Evolutionary conservation across 2,888 invertebrate genomes (phyloP).

Genomic region (Capitulum mitella): DNA sequence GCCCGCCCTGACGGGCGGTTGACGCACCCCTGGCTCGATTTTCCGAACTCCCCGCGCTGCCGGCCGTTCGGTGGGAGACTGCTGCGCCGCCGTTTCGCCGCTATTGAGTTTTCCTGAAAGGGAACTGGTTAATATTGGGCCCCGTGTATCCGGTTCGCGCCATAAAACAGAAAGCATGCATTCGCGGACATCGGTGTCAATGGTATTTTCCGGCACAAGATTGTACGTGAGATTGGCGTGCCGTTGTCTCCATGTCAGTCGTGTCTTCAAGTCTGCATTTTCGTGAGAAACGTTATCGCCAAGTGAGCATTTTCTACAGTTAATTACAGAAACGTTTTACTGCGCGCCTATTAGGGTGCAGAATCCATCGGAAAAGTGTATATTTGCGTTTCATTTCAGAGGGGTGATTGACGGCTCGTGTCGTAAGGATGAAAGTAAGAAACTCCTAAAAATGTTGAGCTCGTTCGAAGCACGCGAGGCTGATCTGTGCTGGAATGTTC

Average conservation of each 20-base stretch:
- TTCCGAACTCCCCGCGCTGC: not conserved
- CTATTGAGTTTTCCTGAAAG: not conserved
- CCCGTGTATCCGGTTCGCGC: not conserved
- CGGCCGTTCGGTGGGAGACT: not conserved
- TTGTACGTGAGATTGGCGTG: not conserved
- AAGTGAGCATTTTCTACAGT: not conserved
- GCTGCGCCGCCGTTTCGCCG: not conserved
- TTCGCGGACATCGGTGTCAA: not conserved
- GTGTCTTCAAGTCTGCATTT: not conserved
- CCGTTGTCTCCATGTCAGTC: not conserved
- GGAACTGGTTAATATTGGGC: not conserved
- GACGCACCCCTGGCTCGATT: not conserved
- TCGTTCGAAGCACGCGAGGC: too few relatives aligned
- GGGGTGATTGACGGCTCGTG: too few relatives aligned
- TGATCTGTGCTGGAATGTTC: too few relatives aligned
- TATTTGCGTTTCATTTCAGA: too few relatives aligned
- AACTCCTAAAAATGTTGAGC: too few relatives aligned
- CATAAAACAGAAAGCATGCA: not conserved
- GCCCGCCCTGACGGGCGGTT: not conserved
- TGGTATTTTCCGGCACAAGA: not conserved
- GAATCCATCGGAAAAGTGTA: too few relatives aligned
- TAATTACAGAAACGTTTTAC: too few relatives aligned
- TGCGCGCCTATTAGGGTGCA: too few relatives aligned
- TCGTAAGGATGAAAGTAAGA: too few relatives aligned
- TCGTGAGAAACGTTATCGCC: not conserved